Percentiles rank a stretch among this genome's conserved stretches.
phyloP scores from a whole-genome alignment of 1,140 invertebrate genomes.

The Drosophila mauritiana region DNA sequence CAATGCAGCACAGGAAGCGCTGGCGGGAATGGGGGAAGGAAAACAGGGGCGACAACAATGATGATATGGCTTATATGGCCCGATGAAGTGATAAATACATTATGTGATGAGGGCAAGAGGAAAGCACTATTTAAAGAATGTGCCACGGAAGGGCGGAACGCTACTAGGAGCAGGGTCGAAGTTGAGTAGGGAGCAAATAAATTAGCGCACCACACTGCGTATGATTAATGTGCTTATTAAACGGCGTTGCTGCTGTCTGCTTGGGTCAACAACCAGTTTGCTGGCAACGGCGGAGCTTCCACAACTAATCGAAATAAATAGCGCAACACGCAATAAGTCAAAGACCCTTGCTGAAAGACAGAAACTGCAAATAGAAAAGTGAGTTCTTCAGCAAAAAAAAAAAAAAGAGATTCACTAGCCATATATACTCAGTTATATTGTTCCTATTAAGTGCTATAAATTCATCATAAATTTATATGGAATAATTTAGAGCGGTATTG shows the following conservation, averaged over 20 bases:
- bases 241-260: constrained; percentile 23
- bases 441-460: neutral
- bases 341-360: constrained; percentile 2
- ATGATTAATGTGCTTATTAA: constrained; percentile 78
- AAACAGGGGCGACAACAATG: constrained; percentile 22
- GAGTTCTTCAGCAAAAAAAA: constrained; percentile 4
- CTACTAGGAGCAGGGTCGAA: constrained; percentile 63
- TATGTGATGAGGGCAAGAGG: constrained; percentile 53
- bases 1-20: constrained; percentile 30
- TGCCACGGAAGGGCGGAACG: constrained; percentile 1
- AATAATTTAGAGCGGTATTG: no score
- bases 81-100: constrained; percentile 82
- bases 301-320: constrained; percentile 55
- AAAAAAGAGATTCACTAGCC: neutral
- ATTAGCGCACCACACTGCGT: constrained; percentile 73
- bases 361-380: neutral
- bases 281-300: constrained; percentile 39
- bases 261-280: constrained; percentile 74
- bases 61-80: constrained; percentile 68
- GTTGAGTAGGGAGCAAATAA: constrained; percentile 66
- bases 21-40: neutral
- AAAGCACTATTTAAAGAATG: constrained; percentile 42
- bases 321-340: constrained; percentile 19
- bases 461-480: no score
- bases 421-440: constrained; percentile 20